Evolutionary conservation across 2,113 vertebrate species (phyloP), one percentile per base, ranked within the genome.

Genomic region (Ammodramus savannarum): DNA sequence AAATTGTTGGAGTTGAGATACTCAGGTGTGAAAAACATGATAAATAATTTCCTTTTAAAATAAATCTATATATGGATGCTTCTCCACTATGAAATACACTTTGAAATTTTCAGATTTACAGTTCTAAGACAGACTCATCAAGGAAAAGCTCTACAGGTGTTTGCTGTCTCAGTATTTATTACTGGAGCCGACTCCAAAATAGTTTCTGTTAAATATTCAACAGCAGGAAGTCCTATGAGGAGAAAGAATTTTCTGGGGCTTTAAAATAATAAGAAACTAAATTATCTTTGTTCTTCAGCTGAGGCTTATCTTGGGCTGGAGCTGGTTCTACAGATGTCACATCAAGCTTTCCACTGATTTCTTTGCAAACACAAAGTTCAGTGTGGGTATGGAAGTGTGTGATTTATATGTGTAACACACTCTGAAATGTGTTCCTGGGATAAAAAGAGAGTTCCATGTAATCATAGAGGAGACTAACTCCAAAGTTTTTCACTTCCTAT

Each of bases 351-450:
- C 34, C 11, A 4, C 2, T 21, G 29, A 27, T 82, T 66, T 74
- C 14, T 48, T 59, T 36, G 27, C 9, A 49, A 22, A 25, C 38
- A 63, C 36, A 7, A 46, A 58, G 6, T 25, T 61, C 16, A 29
- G 7, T 38, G 48, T 41, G 62, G 58, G 6, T 39, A 6, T 75
- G n/a, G 18, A 63, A 27, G 14, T 17, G 0, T 26, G 10, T 34
- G 44, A 36, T 10, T n/a, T 1, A 0, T 5, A 16, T 44, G 32
- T 68, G 27, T 27, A 18, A 43, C 38, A 43, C 2, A 18, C 10
- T 16, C 25, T 46, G 32, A 23, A 69, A 15, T 14, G 32, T 55
- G 25, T 26, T 73, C 22, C 43, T 73, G 34, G 51, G 9, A 36
- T 46, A n/a, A 27, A 38, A 39, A 68, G 39, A 8, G 3, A 14